Evolutionary conservation across 2,113 vertebrate genomes (phyloP).

Genomic region (Clupea harengus): DNA sequence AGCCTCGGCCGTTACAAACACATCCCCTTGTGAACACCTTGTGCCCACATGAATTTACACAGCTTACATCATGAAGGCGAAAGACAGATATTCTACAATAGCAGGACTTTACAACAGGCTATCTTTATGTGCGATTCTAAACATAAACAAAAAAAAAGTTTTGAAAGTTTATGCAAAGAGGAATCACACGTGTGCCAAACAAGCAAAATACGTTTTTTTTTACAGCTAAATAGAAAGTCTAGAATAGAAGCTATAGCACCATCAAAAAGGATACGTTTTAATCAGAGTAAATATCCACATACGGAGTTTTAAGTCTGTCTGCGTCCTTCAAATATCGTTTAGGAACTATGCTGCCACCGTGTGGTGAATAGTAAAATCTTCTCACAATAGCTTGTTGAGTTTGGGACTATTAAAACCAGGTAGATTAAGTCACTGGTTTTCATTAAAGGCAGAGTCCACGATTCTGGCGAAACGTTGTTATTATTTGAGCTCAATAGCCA

Average conservation of each 20-base stretch:
- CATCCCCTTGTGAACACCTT: neutral
- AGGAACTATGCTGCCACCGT: neutral
- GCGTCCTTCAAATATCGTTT: neutral
- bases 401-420: no score
- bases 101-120: neutral
- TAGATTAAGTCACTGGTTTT: neutral
- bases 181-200: no score
- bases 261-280: no score
- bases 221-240: no score
- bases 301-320: neutral
- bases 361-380: neutral
- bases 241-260: no score
- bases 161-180: no score
- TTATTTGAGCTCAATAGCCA: no score
- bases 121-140: no score
- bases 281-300: no score
- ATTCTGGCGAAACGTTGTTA: no score
- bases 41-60: neutral
- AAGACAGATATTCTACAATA: neutral
- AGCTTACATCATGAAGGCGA: neutral
- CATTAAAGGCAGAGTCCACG: neutral
- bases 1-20: neutral
- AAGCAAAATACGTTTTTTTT: no score
- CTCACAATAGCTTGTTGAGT: neutral
- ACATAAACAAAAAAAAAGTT: no score